These are phyloP conservation scores for Cantharis nigra DNA, from an alignment of 2,888 invertebrate genomes.

Conservation along the genomic window DNA sequence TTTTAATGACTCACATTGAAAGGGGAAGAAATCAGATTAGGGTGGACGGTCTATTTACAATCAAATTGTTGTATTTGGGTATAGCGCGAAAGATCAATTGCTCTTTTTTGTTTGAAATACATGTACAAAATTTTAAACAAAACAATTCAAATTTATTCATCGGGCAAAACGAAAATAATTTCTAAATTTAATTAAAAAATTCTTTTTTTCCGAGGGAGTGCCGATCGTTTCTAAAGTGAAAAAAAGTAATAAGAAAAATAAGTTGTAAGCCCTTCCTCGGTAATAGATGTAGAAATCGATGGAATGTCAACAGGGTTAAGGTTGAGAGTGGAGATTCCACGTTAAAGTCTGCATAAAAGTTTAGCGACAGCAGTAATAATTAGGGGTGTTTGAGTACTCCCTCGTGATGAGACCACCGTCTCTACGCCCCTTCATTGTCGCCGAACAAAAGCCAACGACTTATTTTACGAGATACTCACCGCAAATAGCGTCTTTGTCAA, in stretches of 20 bases:
- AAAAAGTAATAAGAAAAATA: background rate
- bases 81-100: conserved; percentile 24
- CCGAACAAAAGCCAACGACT: conserved; percentile 40
- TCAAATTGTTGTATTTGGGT: conserved; percentile 37
- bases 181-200: background rate
- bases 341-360: conserved; percentile 45
- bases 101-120: conserved; percentile 4
- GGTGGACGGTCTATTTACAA: conserved; percentile 51
- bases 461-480: conserved; percentile 44
- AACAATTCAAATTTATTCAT: background rate
- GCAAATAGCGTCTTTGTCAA: conserved; percentile 41
- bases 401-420: conserved; percentile 40
- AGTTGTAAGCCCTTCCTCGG: background rate
- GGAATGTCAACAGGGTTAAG: conserved; percentile 24
- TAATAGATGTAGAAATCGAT: conserved; percentile 16
- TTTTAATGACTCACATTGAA: conserved; percentile 56
- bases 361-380: conserved; percentile 48
- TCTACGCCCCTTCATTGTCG: conserved; percentile 34
- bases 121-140: background rate
- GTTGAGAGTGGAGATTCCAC: conserved; percentile 23
- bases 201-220: background rate
- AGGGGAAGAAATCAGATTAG: conserved; percentile 57
- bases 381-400: conserved; percentile 44
- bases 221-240: background rate
- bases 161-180: background rate